phyloP scores from a whole-genome alignment of 2,113 vertebrate genomes.

The Tympanuchus pallidicinctus region DNA sequence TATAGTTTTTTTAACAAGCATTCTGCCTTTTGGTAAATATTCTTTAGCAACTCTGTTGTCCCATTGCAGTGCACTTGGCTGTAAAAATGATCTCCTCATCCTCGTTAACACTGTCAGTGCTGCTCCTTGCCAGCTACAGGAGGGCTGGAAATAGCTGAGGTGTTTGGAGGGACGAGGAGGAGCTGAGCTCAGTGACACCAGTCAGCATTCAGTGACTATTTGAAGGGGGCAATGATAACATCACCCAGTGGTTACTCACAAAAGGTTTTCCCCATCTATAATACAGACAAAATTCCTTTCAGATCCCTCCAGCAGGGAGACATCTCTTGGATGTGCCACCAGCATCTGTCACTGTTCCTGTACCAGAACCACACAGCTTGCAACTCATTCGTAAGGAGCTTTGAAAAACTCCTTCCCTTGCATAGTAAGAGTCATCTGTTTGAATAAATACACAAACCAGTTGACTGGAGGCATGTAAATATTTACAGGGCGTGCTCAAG shows the following conservation, averaged over 20 bases:
- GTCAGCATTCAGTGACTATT: background rate
- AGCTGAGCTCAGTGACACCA: background rate
- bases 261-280: background rate
- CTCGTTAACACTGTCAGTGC: background rate
- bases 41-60: slow-evolving; percentile 1
- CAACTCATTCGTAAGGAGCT: background rate
- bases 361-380: no score
- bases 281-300: background rate
- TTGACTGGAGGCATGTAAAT: slow-evolving; percentile 23
- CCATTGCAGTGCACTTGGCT: background rate
- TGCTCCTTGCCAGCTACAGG: background rate
- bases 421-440: background rate
- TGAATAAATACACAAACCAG: background rate
- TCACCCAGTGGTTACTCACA: accelerated
- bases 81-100: background rate
- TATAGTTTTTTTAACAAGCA: background rate
- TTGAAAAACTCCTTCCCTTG: background rate
- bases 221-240: background rate
- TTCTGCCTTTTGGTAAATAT: slow-evolving; percentile 55
- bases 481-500: slow-evolving; percentile 33
- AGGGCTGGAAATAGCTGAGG: background rate
- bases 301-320: background rate
- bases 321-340: background rate
- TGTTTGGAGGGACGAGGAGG: background rate
- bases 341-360: background rate